phyloP scores from a whole-genome alignment of 2,113 vertebrate species.

The Halcyon senegalensis region DNA sequence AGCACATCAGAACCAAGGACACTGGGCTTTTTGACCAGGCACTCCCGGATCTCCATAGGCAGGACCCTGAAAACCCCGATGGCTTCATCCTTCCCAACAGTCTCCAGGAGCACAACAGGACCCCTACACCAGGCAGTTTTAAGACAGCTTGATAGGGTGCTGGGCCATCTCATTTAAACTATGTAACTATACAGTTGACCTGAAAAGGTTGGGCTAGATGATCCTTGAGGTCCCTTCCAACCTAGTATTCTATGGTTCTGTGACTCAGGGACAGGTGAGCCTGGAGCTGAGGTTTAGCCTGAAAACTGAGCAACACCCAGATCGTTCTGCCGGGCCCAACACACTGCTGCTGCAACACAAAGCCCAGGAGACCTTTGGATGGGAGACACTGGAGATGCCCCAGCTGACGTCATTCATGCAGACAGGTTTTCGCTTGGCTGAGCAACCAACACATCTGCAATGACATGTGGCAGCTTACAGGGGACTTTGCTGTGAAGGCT shows the following conservation, averaged over 20 bases:
- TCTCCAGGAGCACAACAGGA: background rate
- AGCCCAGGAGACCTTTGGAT: background rate
- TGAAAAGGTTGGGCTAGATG: too few relatives aligned
- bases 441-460: background rate
- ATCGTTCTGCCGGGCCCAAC: background rate
- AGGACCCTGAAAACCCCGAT: background rate
- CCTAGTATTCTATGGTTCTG: too few relatives aligned
- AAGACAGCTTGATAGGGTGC: too few relatives aligned
- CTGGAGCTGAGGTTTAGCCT: background rate
- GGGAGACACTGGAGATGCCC: background rate
- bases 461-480: background rate
- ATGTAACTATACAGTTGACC: too few relatives aligned
- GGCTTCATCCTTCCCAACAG: background rate
- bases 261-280: background rate
- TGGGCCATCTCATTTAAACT: too few relatives aligned
- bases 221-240: too few relatives aligned
- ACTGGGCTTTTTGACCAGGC: background rate
- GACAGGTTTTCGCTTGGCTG: background rate
- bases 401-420: rapidly evolving
- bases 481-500: background rate
- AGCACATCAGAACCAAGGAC: background rate
- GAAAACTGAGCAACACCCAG: background rate
- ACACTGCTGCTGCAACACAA: background rate
- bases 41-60: background rate
- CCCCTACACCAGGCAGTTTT: background rate